phyloP scores from a whole-genome alignment of 2,888 invertebrate species.

The Oxycera nigricornis region DNA sequence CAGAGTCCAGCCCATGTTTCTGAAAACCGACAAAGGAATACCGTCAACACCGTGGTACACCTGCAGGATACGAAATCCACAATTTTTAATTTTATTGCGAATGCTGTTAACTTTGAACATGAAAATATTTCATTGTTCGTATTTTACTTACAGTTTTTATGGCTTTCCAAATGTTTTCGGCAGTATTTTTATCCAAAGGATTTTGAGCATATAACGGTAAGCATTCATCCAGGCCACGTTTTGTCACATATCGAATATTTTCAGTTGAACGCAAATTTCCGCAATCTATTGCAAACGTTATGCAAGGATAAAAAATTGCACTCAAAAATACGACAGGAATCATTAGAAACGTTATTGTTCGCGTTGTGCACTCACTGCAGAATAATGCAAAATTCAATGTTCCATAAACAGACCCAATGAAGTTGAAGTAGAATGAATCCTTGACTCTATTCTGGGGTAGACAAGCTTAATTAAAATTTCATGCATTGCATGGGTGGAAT shows the following conservation, averaged over 20 bases:
- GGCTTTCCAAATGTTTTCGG: constrained; percentile 52
- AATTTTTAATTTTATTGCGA: not conserved
- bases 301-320: too few species aligned
- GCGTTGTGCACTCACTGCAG: too few species aligned
- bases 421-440: too few species aligned
- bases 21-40: constrained; percentile 50
- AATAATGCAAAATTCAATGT: too few species aligned
- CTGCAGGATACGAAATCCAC: constrained; percentile 40
- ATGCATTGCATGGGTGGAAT: too few species aligned
- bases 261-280: too few species aligned
- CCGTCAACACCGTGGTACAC: constrained; percentile 51
- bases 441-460: too few species aligned
- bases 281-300: too few species aligned
- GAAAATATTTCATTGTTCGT: not conserved
- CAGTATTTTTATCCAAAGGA: constrained; percentile 47
- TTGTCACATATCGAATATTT: not conserved
- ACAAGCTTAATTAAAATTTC: too few species aligned
- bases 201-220: constrained; percentile 49
- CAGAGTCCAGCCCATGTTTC: constrained; percentile 51
- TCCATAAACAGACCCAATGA: too few species aligned
- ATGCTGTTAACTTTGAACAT: not conserved
- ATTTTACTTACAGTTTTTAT: constrained; percentile 50
- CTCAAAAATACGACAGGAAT: too few species aligned
- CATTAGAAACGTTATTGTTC: too few species aligned
- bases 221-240: constrained; percentile 49